Conservation (phyloP, 2,797 vertebrate genomes). For the Pipistrellus kuhlii region DNA sequence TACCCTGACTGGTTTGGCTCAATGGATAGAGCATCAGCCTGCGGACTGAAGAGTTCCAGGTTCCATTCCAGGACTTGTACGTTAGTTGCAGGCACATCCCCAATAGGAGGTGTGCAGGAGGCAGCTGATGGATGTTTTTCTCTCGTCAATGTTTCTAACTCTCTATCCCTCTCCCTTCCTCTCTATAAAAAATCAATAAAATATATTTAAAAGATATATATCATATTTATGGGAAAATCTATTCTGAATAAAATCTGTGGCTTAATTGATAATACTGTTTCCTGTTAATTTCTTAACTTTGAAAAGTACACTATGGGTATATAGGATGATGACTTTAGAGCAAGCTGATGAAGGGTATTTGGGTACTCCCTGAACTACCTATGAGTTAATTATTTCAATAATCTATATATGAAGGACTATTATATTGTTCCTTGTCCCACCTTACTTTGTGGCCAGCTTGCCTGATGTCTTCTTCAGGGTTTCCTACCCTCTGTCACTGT, state of each 20-base stretch:
- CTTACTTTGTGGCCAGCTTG: not conserved
- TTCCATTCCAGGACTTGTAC: too few relatives aligned
- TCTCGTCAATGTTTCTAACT: too few relatives aligned
- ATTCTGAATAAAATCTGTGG: not conserved
- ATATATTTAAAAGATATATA: not conserved
- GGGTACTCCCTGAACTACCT: not conserved
- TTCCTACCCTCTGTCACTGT: not conserved
- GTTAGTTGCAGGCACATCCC: too few relatives aligned
- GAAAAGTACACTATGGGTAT: not conserved
- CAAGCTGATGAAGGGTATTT: not conserved
- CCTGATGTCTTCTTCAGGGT: not conserved
- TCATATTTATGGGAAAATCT: not conserved
- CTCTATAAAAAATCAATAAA: too few relatives aligned
- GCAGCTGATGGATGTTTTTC: too few relatives aligned
- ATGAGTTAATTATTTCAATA: not conserved
- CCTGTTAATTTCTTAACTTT: not conserved
- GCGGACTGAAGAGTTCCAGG: too few relatives aligned
- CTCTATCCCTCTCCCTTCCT: too few relatives aligned
- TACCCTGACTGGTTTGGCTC: too few relatives aligned
- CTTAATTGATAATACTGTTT: not conserved
- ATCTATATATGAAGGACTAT: not conserved
- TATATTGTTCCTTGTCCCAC: not conserved
- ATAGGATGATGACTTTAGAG: not conserved
- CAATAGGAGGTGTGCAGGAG: too few relatives aligned
- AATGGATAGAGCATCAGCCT: too few relatives aligned